phyloP scores from a whole-genome alignment of 2,113 vertebrate genomes.

The Zapornia atra region DNA sequence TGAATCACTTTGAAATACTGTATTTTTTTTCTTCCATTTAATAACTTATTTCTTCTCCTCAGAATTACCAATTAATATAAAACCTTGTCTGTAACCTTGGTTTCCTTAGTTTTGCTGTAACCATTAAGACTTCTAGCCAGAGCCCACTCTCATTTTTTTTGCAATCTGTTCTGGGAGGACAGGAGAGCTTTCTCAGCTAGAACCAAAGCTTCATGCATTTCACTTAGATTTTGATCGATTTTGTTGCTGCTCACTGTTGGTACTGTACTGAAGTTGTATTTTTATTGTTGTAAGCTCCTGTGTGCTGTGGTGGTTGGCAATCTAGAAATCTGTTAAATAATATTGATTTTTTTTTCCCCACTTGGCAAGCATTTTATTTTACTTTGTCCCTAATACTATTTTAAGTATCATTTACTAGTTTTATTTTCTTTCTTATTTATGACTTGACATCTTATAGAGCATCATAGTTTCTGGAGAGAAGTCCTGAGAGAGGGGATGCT shows the following conservation, averaged over 20 bases:
- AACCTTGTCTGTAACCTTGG: not conserved
- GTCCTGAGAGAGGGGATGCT: not conserved
- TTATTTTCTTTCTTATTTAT: slow-evolving; percentile 47
- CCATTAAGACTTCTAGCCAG: not conserved
- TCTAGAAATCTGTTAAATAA: slow-evolving; percentile 64
- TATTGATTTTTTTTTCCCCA: slow-evolving; percentile 34
- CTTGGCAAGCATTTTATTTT: slow-evolving; percentile 49
- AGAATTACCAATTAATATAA: not conserved
- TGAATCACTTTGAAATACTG: not conserved
- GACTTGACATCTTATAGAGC: not conserved
- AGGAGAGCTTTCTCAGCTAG: not conserved
- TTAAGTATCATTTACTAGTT: slow-evolving; percentile 46
- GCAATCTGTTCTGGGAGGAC: not conserved
- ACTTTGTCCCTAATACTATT: slow-evolving; percentile 21
- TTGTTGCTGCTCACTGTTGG: not conserved
- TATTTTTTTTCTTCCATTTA: not conserved
- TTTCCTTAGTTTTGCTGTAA: not conserved
- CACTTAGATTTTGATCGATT: slow-evolving; percentile 57
- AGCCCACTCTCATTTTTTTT: not conserved
- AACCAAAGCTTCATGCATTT: slow-evolving; percentile 51
- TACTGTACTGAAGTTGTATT: slow-evolving; percentile 33
- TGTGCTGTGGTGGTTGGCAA: slow-evolving; percentile 50
- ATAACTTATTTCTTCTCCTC: not conserved
- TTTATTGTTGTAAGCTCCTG: slow-evolving; percentile 48
- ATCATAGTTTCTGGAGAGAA: not conserved